These are phyloP conservation scores for Ecliptopera silaceata DNA, from an alignment of 2,888 invertebrate species.

Conservation along the genomic window DNA sequence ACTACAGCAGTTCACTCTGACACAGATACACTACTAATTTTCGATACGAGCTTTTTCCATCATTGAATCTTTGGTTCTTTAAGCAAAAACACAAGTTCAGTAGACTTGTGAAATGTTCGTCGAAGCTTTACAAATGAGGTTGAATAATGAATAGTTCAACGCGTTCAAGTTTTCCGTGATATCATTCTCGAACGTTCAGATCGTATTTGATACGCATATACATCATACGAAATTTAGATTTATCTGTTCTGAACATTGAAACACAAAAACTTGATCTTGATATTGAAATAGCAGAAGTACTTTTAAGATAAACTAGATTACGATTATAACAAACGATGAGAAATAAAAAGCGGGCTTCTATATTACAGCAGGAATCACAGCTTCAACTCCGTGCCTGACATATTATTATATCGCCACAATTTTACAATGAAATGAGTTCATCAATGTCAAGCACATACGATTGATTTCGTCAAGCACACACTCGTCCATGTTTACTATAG, in stretches of 20 bases:
- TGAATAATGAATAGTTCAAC: not conserved
- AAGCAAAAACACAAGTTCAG: not conserved
- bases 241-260: not conserved
- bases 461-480: not conserved
- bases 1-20: slow-evolving; percentile 33
- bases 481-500: not conserved
- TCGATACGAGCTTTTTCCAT: slow-evolving; percentile 10
- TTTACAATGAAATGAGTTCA: not conserved
- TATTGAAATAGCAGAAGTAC: not conserved
- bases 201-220: slow-evolving; percentile 13
- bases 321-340: not conserved
- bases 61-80: not conserved
- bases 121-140: not conserved
- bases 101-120: not conserved
- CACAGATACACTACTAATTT: slow-evolving; percentile 15
- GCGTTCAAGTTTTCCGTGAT: not conserved
- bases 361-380: too few species aligned
- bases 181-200: slow-evolving; percentile 5
- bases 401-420: not conserved
- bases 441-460: not conserved
- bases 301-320: not conserved
- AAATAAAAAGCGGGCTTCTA: not conserved
- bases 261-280: slow-evolving; percentile 23
- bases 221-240: slow-evolving; percentile 19
- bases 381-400: too few species aligned